A percentile compares a stretch with the other conserved stretches of the same genome.
Evolutionary conservation across 2,113 vertebrate genomes (phyloP).

Genomic region (Brachyhypopomus gauderio): DNA sequence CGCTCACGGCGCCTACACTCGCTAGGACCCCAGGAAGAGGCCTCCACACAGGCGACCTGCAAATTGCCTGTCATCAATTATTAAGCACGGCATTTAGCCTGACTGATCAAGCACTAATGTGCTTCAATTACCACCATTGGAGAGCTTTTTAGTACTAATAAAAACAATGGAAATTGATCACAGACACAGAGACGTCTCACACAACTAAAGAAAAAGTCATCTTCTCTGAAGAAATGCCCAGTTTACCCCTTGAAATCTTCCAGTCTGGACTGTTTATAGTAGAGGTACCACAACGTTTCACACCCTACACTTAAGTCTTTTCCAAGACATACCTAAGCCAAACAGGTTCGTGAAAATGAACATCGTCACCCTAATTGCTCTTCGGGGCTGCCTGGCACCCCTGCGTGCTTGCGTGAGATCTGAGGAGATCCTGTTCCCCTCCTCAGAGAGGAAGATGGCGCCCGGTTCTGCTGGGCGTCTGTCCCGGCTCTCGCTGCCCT

Average conservation of each 20-base stretch:
- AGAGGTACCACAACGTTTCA: not conserved
- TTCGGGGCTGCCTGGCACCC: not conserved
- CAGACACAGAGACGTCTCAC: not conserved
- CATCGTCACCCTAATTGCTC: not conserved
- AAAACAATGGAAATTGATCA: slow-evolving; percentile 35
- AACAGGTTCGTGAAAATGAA: not conserved
- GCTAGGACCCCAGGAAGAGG: slow-evolving; percentile 3
- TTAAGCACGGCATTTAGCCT: slow-evolving; percentile 53
- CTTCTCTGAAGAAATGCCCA: no score
- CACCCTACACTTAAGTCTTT: not conserved
- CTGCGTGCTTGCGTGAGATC: not conserved
- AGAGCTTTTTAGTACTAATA: slow-evolving; percentile 47
- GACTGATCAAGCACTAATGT: slow-evolving; percentile 58
- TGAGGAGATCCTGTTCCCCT: slow-evolving; percentile 27
- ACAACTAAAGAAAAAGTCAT: not conserved
- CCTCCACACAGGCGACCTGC: slow-evolving; percentile 45
- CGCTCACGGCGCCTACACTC: slow-evolving; percentile 37
- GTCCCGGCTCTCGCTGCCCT: slow-evolving; percentile 33
- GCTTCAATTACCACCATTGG: slow-evolving; percentile 51
- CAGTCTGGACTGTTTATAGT: not conserved
- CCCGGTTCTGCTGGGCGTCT: slow-evolving; percentile 30
- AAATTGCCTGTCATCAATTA: slow-evolving; percentile 59
- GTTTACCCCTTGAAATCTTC: no score
- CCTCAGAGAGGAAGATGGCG: not conserved
- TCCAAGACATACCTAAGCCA: not conserved